Evolutionary conservation across 1,140 invertebrate genomes (phyloP), one percentile per base, ranked within the genome.

Genomic region (Nephotettix cincticeps): DNA sequence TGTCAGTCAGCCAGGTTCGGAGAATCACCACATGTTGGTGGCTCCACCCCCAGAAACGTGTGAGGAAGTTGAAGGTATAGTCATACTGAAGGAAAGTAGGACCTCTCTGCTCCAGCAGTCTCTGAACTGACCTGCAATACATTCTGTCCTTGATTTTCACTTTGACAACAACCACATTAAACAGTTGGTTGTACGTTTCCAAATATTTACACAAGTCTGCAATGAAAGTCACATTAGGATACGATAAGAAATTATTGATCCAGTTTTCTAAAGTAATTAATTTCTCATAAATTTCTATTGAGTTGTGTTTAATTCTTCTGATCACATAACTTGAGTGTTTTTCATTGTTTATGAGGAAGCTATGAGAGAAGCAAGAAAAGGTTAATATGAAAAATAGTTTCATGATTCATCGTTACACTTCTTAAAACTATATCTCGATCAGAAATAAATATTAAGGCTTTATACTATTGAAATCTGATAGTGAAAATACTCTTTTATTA

Each of bases 111-210:
- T n/a, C 14, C 21, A 51, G 3, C 47, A 51, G 19, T 21, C 47
- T 4, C 19, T 51, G 6, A 4, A 51, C 47, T 11, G 47, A 19
- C 21, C 21, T 51, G 14, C 14, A 51, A n/a, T 51, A 51, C 47
- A 51, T 51, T 51, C 47, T 51, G 47, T 51, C 47, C 21, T 21
- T 51, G 6, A 51, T 51, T 51, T 51, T 51, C 14, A 51, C 47
- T 21, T 51, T 51, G 14, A 51, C 47, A 51, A 51, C 47, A 11
- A 51, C n/a, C 14, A 51, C 14, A 51, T 51, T 51, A 19, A 51
- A 51, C 14, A 51, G 21, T n/a, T 51, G 14, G n/a, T 51, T 51
- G 21, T 51, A 51, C 19, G 14, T 21, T 51, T 51, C 47, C 21
- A 51, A 51, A 21, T 4, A 19, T 51, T 51, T 51, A 4, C 4